Evolutionary conservation across 2,113 vertebrate species (phyloP), one percentile per base, ranked within the genome.

Genomic region (Centropristis striata): DNA sequence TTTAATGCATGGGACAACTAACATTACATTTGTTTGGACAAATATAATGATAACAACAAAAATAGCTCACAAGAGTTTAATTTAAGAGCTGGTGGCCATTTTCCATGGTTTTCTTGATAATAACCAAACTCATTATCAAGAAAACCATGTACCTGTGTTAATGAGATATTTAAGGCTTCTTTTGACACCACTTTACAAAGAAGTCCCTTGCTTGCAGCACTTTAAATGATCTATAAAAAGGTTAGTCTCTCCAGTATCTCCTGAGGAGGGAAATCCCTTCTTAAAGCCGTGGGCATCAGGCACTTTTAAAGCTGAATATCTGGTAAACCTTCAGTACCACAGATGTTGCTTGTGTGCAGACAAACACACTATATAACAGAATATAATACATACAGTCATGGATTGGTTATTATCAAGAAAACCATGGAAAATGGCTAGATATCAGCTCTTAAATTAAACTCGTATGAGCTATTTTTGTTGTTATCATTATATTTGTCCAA

Each of bases 101-200:
- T n/a, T n/a, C n/a, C n/a, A n/a, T n/a, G n/a, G n/a, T n/a, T n/a
- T n/a, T n/a, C n/a, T n/a, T n/a, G n/a, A n/a, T n/a, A n/a, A n/a
- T n/a, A n/a, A n/a, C n/a, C n/a, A n/a, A n/a, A n/a, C n/a, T n/a
- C n/a, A n/a, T n/a, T n/a, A n/a, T n/a, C n/a, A n/a, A n/a, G n/a
- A n/a, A n/a, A n/a, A n/a, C 39, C 57, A 4, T 16, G 16, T 27
- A 14, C 27, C 36, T 4, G n/a, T 18, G 41, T 65, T 82, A 79
- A 84, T 87, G 55, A 64, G 32, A 79, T 69, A 46, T 68, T 66
- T 37, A 21, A 71, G 65, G 66, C 49, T 78, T 69, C 46, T 85
- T 81, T 63, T 65, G 77, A 76, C 57, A 72, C 39, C 50, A 8
- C 64, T 68, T 64, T 28, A 59, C 47, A 28, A 81, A 64, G 37